Evolutionary conservation across 2,888 invertebrate genomes (phyloP), one percentile per base, ranked within the genome.

Genomic region (Lasioglossum malachurum): DNA sequence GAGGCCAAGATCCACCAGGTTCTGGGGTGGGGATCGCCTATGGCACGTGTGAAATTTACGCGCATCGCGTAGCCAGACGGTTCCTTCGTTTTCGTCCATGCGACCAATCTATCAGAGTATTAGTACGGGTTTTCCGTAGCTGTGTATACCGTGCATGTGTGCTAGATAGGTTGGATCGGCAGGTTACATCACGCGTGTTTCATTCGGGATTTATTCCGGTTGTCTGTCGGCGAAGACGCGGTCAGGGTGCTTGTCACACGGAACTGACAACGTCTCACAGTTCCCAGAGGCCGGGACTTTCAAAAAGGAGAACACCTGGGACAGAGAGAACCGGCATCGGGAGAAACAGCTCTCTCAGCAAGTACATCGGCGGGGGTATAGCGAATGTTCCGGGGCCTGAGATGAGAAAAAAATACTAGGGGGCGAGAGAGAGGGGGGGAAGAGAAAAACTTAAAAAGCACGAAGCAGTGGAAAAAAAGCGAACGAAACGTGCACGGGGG

Each of bases 21-120:
- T 84, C 82, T 82, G 87, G 75, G 83, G 88, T 83, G 87, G 90
- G 87, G 87, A 87, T 91, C 84, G 84, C 78, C 79, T 85, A 83
- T 87, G 91, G 91, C 91, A 89, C 90, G 92, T 90, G 91, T 88
- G 88, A 92, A 92, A 90, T 92, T 90, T 92, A 87, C 88, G 88
- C 87, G 88, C 87, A 85, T 84, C 82, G 85, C 79, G 85, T 77
- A 84, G 80, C 87, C 82, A 88, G 83, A 87, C 87, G 85, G 82
- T 85, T 84, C 82, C 83, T 80, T 78, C 75, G 82, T n/a, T 71
- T 86, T 84, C 64, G 79, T 80, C 23, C 76, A 73, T 46, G 79
- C 76, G 16, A 14, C 71, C n/a, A 16, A 46, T 49, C 35, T 64
- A 49, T 41, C 53, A 8, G 53, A 19, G 74, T 69, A 49, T 81